Evolutionary conservation across 2,888 invertebrate species (phyloP), one percentile per base, ranked within the genome.

Genomic region (Drepanosiphum platanoidis): DNA sequence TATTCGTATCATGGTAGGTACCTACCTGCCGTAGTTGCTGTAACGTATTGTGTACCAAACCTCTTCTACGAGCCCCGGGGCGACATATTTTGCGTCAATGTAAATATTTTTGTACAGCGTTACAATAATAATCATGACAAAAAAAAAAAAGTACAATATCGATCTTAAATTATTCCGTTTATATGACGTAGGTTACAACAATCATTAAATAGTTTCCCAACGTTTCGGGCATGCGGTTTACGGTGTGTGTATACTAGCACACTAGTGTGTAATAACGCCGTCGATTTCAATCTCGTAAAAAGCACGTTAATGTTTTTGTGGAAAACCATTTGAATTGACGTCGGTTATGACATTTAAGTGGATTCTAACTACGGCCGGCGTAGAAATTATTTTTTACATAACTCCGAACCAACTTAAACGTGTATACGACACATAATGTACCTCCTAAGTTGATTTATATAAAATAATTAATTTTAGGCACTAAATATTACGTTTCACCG

Each of bases 111-210:
- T 66, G 32, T n/a, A 22, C 22, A 18, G 30, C 22, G 42, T 52
- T 46, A 34, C 46, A n/a, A 52, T 27, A 34, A 70, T 46, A 68
- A 80, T 68, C 46, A 68, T 42, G 34, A 66, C 32, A 72, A 13
- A n/a, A 13, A 7, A 36, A 22, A 36, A 36, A 70, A 39, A 42
- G 34, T 39, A 1, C 64, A 64, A 68, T 80, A 68, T 80, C 70
- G 71, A 81, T 71, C 36, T 70, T 71, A 58, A 71, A 70, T 80
- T 80, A 70, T 70, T 80, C 36, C 36, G 15, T 80, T 70, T 80
- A 52, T 30, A n/a, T n/a, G 64, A 3, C 30, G 66, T 32, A 11
- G 8, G 46, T 3, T n/a, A 22, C n/a, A 30, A 5, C 7, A n/a
- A 34, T 42, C 32, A 70, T 34, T 34, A 34, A 46, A 68, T 39